These are phyloP conservation scores for Erebia aethiops DNA, from an alignment of 2,888 invertebrate genomes.

Conservation along the genomic window DNA sequence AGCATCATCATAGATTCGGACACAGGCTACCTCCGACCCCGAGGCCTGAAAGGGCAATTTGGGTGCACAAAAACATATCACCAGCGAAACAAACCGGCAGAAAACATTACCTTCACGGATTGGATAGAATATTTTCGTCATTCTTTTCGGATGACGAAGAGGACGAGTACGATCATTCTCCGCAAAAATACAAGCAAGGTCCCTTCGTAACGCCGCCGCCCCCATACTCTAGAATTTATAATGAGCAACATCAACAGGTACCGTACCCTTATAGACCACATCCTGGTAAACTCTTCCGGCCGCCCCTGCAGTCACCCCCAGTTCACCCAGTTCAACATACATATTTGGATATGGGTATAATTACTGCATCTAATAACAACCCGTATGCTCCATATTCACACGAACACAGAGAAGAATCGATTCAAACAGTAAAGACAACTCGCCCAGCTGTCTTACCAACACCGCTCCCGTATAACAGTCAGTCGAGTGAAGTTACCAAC, in stretches of 20 bases:
- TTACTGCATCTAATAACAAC: conserved; percentile 37
- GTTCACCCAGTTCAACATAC: conserved; percentile 52
- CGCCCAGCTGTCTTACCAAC: conserved; percentile 67
- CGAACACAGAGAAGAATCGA: conserved; percentile 56
- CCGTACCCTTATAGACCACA: conserved; percentile 61
- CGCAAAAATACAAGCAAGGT: conserved; percentile 53
- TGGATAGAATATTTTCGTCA: conserved; percentile 72
- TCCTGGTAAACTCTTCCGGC: conserved; percentile 55
- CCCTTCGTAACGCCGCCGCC: conserved; percentile 49
- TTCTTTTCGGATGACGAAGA: conserved; percentile 68
- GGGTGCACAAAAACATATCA: conserved; percentile 71
- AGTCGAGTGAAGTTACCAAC: conserved; percentile 51
- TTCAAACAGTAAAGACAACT: conserved; percentile 59
- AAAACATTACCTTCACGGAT: conserved; percentile 53
- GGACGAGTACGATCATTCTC: conserved; percentile 46
- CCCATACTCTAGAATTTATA: conserved; percentile 53
- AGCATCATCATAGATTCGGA: conserved; percentile 44
- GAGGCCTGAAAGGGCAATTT: conserved; percentile 63
- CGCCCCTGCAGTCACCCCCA: conserved; percentile 56
- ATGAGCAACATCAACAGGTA: conserved; percentile 57
- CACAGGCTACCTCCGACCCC: conserved; percentile 43
- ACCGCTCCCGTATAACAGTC: conserved; percentile 53
- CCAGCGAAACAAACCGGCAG: conserved; percentile 52
- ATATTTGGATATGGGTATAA: conserved; percentile 50
- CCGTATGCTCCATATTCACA: conserved; percentile 47